These are phyloP conservation scores for Drosophila repleta DNA, from an alignment of 1,140 invertebrate species.

Conservation along the genomic window DNA sequence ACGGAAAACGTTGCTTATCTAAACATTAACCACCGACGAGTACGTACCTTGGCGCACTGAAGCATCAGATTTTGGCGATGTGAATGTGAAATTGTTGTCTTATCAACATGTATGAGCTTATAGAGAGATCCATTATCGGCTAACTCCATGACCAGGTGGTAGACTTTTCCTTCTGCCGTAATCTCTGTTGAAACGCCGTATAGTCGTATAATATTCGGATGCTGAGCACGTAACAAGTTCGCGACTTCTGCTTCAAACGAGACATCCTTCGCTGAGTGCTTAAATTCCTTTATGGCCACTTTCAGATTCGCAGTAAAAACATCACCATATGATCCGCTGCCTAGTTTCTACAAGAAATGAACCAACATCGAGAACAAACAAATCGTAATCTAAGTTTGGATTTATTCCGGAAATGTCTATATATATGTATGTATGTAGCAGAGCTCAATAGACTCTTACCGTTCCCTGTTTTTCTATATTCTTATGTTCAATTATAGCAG, in stretches of 20 bases:
- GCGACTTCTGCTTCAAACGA: background rate
- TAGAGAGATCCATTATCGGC: constrained; percentile 6
- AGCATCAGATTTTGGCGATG: constrained; percentile 5
- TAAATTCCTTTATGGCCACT: background rate
- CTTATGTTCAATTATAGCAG: too few relatives aligned
- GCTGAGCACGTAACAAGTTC: background rate
- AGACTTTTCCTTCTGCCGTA: too few relatives aligned
- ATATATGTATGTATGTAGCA: too few relatives aligned
- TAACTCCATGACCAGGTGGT: constrained; percentile 11
- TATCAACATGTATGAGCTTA: background rate
- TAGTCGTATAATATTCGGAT: constrained; percentile 18
- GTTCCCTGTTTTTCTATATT: too few relatives aligned
- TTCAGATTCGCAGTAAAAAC: background rate
- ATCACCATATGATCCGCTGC: background rate
- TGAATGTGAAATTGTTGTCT: background rate
- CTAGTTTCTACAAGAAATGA: background rate
- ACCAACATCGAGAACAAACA: too few relatives aligned
- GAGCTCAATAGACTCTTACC: too few relatives aligned
- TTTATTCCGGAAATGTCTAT: too few relatives aligned
- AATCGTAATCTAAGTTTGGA: too few relatives aligned
- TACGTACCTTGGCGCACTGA: constrained; percentile 11
- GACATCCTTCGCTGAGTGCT: background rate
- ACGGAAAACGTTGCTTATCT: background rate
- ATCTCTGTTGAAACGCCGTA: background rate
- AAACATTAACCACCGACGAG: too few relatives aligned